phyloP scores from a whole-genome alignment of 2,113 vertebrate species.

The Pomatostomus ruficeps region DNA sequence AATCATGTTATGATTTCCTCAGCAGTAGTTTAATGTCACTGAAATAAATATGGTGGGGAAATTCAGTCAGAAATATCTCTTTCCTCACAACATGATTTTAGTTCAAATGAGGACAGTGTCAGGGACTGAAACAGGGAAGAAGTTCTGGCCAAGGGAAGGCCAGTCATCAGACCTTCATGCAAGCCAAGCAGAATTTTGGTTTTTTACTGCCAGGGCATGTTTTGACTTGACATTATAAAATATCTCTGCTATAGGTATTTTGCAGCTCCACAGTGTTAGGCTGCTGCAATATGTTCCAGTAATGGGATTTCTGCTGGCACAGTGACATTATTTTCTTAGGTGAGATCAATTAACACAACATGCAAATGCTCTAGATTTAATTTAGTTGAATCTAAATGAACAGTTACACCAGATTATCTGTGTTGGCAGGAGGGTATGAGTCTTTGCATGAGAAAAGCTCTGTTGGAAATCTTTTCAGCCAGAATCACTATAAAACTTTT shows the following conservation, averaged over 20 bases:
- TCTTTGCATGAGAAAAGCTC: not conserved
- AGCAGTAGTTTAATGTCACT: not conserved
- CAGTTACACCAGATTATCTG: not conserved
- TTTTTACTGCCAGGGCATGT: not conserved
- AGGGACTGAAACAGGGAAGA: not conserved
- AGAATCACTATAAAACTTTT: not conserved
- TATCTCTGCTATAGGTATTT: not conserved
- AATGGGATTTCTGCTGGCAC: not conserved
- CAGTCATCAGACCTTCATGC: not conserved
- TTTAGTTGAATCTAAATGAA: not conserved
- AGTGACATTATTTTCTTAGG: not conserved
- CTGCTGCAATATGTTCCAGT: not conserved
- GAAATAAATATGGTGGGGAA: not conserved
- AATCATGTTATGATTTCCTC: not conserved
- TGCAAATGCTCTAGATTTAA: not conserved
- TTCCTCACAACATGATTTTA: not conserved
- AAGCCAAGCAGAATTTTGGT: not conserved
- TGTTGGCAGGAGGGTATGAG: not conserved
- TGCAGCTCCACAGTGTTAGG: not conserved
- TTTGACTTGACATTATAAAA: not conserved
- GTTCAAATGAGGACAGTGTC: not conserved
- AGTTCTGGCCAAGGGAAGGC: not conserved
- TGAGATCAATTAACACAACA: not conserved
- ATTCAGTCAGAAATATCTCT: not conserved
- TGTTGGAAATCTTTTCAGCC: not conserved